These are phyloP conservation scores for Eupithecia subfuscata DNA, from an alignment of 2,888 invertebrate genomes.

Conservation along the genomic window DNA sequence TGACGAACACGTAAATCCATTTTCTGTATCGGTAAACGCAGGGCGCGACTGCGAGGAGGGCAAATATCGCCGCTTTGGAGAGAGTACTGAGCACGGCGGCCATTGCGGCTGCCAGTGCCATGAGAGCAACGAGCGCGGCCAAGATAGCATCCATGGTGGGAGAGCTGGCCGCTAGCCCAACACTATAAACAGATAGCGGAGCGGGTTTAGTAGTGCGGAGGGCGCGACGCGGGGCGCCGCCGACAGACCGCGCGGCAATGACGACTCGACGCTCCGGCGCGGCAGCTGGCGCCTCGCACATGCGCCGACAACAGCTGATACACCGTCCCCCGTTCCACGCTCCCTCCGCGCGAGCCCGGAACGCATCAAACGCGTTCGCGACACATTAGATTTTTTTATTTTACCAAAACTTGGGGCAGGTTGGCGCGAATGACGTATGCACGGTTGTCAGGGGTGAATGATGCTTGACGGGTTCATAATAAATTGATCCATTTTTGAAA, in stretches of 20 bases:
- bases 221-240: constrained; percentile 45
- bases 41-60: constrained; percentile 82
- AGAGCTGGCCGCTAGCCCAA: constrained; percentile 71
- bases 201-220: constrained; percentile 41
- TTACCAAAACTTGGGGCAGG: constrained; percentile 21
- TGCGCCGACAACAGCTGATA: constrained; percentile 81
- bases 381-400: constrained; percentile 5
- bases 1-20: constrained; percentile 85
- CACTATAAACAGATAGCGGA: constrained; percentile 52
- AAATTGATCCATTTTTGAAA: constrained; percentile 49
- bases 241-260: constrained; percentile 60
- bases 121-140: constrained; percentile 79
- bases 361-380: constrained; percentile 44
- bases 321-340: constrained; percentile 50
- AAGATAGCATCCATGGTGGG: constrained; percentile 79
- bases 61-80: constrained; percentile 89
- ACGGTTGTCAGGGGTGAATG: constrained; percentile 33
- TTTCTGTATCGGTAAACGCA: constrained; percentile 83
- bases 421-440: constrained; percentile 32
- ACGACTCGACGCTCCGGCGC: constrained; percentile 42
- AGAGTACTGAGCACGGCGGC: constrained; percentile 85
- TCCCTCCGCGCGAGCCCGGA: background rate
- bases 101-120: constrained; percentile 83
- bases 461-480: constrained; percentile 40
- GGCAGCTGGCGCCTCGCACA: constrained; percentile 60